Conservation (phyloP, 1,140 invertebrate genomes). For the Camponotus floridanus region DNA sequence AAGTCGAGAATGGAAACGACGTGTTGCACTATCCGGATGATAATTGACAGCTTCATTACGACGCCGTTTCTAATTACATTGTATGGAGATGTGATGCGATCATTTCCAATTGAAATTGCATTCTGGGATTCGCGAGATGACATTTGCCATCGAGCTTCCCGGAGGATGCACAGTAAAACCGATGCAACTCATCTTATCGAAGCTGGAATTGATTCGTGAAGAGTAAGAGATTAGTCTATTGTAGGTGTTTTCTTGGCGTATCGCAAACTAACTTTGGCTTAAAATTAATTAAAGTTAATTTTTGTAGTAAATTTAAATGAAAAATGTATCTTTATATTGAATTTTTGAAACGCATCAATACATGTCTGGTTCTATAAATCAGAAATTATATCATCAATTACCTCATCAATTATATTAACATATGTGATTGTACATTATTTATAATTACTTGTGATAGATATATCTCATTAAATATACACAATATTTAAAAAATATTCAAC, state of each 20-base stretch:
- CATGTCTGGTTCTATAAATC: neutral
- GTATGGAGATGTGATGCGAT: conserved; percentile 34
- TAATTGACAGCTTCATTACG: conserved; percentile 63
- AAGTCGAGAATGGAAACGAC: conserved; percentile 51
- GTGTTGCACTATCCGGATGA: conserved; percentile 23
- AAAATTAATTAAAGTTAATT: neutral
- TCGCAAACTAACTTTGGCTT: neutral
- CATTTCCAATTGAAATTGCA: conserved; percentile 58
- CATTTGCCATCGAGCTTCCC: conserved; percentile 34
- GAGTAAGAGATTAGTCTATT: neutral
- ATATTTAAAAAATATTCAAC: too few relatives aligned
- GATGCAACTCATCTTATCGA: conserved; percentile 33
- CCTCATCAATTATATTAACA: neutral
- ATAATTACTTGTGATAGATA: neutral
- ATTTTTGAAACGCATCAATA: neutral
- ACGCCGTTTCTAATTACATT: conserved; percentile 61
- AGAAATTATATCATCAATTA: too few relatives aligned
- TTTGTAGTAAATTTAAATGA: neutral
- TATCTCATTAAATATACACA: neutral
- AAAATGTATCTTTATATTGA: neutral
- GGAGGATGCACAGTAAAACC: conserved; percentile 42
- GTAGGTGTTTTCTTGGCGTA: neutral
- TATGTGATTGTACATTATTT: neutral
- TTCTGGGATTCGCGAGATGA: conserved; percentile 38
- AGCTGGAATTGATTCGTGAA: neutral